Conservation (phyloP, 2,888 invertebrate genomes). For the Malacosoma neustria region DNA sequence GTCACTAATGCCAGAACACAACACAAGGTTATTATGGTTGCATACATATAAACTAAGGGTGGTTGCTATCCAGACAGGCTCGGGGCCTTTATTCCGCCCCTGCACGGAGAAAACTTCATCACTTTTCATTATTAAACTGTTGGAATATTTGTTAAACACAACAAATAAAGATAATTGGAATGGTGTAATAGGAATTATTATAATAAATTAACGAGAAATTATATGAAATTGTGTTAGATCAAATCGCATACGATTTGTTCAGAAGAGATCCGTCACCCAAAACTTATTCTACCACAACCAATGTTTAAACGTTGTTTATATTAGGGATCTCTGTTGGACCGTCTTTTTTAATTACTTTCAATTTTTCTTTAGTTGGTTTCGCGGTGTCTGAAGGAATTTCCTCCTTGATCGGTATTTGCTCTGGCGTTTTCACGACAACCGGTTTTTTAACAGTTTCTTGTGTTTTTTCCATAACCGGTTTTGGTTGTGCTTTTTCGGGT, state of each 20-base stretch:
- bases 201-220: no score
- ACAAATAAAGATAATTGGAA: no score
- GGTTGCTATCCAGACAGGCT: no score
- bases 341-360: slow-evolving; percentile 76
- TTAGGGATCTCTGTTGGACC: slow-evolving; percentile 68
- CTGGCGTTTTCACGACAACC: slow-evolving; percentile 13
- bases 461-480: slow-evolving; percentile 13
- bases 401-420: slow-evolving; percentile 68
- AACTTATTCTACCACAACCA: slow-evolving; percentile 15
- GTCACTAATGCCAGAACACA: no score
- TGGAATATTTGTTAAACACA: no score
- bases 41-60: no score
- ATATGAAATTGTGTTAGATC: not conserved
- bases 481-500: slow-evolving; percentile 11
- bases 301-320: slow-evolving; percentile 28
- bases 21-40: no score
- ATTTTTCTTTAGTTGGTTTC: slow-evolving; percentile 66
- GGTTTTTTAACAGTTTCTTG: slow-evolving; percentile 9
- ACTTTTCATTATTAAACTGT: no score
- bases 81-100: no score
- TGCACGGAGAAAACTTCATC: no score
- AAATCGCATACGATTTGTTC: not conserved
- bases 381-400: slow-evolving; percentile 68
- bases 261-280: slow-evolving; percentile 18
- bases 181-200: no score